phyloP scores from a whole-genome alignment of 2,113 vertebrate genomes.

The Equus przewalskii region DNA sequence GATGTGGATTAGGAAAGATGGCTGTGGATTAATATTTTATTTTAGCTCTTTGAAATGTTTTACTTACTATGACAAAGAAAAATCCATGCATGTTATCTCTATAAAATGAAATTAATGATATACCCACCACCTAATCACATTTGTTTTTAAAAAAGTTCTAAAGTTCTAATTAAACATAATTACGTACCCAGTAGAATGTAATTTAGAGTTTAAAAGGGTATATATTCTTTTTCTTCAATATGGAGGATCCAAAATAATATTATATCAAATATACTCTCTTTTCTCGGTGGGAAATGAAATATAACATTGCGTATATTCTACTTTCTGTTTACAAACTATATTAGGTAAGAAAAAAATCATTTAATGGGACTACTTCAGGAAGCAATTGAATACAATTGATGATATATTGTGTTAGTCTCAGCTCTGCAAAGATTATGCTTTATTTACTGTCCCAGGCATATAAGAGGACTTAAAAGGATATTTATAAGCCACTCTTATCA shows the following conservation, averaged over 20 bases:
- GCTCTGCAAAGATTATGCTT: background rate
- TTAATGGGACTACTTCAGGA: constrained; percentile 3
- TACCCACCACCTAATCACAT: background rate
- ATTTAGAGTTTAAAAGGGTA: constrained; percentile 18
- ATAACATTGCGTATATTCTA: background rate
- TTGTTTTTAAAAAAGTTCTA: background rate
- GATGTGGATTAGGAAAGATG: background rate
- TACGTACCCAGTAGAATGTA: background rate
- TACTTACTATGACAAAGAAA: constrained; percentile 13
- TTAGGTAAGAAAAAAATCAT: background rate
- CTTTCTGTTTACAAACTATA: background rate
- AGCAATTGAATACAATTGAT: constrained; percentile 46
- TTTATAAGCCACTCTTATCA: constrained; percentile 11
- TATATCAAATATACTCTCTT: background rate
- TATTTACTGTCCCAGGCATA: background rate
- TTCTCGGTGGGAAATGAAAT: constrained; percentile 38
- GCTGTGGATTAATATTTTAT: constrained; percentile 1
- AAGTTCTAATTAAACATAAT: background rate
- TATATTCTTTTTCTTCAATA: background rate
- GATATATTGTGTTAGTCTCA: background rate
- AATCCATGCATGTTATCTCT: background rate
- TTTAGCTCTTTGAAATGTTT: background rate
- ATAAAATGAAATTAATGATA: constrained; percentile 30
- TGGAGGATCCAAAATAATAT: background rate
- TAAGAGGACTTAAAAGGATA: constrained; percentile 15